Base-by-base conservation (phyloP, 2,888 invertebrate species). In the Pseudococcus jackbeardsleyi region DNA sequence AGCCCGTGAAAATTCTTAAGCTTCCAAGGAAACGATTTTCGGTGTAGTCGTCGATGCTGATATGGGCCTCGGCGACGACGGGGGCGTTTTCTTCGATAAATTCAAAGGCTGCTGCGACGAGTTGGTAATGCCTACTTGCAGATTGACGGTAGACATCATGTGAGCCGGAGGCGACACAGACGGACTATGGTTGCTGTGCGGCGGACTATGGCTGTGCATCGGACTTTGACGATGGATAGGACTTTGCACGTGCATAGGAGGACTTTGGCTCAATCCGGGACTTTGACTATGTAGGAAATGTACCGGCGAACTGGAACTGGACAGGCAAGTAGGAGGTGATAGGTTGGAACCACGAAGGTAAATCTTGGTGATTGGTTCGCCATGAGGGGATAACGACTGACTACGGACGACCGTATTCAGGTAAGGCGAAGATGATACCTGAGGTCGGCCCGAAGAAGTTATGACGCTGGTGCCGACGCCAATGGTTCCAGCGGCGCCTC, bases 71-170 rank as follows among this genome's bases (percentile, higher is more conserved):
- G 96, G 95, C 92, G 96, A 95, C 90, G 95, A 95, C 90, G 95
- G 94, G 90, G 95, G 95, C 90, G 95, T 95, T 91, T 96, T 96
- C 92, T 97, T 97, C 92, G 97, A 97, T 91, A 97, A 93, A 93
- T 97, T 97, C 90, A 97, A 93, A 88, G 97, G 97, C 91, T 96
- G 96, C 90, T 95, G 95, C 22, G 95, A 94, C 22, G 95, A 94
- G 91, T 95, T 95, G 91, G 96, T 96, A 90, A 96, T 96, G 91
- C 96, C 96, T 90, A 96, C 96, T 92, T 96, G 96, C 90, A 96
- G 93, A 91, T 96, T 96, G 91, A 95, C 92, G 91, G 86, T 86
- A n/a, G 72, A 72, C 79, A 88, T 82, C 88, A 95, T 92, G 92
- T 94, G 93, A 59, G 92, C 92, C 90, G 93, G 92, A 88, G 92